phyloP scores from a whole-genome alignment of 2,113 vertebrate genomes.

The Ameiurus melas region DNA sequence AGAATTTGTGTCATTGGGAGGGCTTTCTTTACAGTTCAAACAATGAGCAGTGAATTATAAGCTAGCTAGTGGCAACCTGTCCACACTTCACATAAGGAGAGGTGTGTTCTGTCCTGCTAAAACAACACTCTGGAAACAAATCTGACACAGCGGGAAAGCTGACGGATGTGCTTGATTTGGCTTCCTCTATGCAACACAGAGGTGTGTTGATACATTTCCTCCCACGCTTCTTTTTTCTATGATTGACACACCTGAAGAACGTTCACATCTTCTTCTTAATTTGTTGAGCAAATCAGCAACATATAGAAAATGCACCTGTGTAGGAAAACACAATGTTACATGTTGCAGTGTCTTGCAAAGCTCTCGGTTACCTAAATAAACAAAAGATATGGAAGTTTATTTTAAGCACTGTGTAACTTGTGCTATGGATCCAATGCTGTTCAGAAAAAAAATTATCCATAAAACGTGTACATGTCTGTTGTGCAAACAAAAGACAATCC shows the following conservation, averaged over 20 bases:
- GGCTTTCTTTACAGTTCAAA: conserved; percentile 51
- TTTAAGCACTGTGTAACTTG: neutral
- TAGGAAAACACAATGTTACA: neutral
- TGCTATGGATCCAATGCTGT: neutral
- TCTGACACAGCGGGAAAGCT: conserved; percentile 39
- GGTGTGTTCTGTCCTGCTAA: conserved; percentile 47
- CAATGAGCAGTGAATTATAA: conserved; percentile 50
- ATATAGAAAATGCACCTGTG: conserved; percentile 40
- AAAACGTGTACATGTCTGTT: neutral
- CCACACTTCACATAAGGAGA: conserved; percentile 42
- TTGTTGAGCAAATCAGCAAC: conserved; percentile 36
- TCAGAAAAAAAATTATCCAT: neutral
- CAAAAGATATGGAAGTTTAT: conserved; percentile 28
- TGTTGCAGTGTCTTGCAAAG: conserved; percentile 21
- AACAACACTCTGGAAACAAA: conserved; percentile 47
- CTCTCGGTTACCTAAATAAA: conserved; percentile 19
- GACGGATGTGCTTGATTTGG: conserved; percentile 44
- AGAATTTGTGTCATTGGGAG: conserved; percentile 56
- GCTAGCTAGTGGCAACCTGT: conserved; percentile 61
- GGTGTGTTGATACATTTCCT: conserved; percentile 45
- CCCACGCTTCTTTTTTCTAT: conserved; percentile 3
- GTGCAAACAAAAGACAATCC: neutral
- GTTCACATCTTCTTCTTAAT: conserved; percentile 34
- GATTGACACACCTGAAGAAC: conserved; percentile 39
- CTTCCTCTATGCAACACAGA: conserved; percentile 36